Percentiles rank a stretch among this genome's conserved stretches.
Conservation (phyloP, 2,113 vertebrate genomes). For the Sclerurus mexicanus region DNA sequence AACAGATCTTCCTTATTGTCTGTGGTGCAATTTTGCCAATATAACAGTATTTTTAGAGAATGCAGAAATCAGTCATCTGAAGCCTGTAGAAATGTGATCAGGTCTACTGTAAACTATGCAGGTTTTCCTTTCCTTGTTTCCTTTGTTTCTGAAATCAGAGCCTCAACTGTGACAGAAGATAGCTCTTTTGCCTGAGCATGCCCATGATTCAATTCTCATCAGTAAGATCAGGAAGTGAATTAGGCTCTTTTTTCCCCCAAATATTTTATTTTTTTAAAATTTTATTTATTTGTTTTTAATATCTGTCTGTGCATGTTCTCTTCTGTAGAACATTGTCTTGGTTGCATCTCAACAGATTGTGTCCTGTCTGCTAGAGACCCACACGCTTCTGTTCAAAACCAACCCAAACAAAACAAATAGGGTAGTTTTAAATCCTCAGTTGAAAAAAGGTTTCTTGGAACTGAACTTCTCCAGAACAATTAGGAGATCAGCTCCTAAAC, state of each 20-base stretch:
- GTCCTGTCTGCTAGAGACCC: neutral
- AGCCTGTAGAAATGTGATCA: neutral
- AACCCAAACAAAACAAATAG: neutral
- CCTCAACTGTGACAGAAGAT: neutral
- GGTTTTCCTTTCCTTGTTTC: neutral
- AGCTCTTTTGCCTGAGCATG: neutral
- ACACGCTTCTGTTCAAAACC: neutral
- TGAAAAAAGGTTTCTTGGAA: neutral
- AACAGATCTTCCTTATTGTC: neutral
- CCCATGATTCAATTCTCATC: neutral
- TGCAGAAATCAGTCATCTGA: neutral
- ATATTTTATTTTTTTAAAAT: too few species aligned
- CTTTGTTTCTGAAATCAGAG: constrained; percentile 13
- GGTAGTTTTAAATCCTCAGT: neutral
- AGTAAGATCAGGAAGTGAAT: neutral
- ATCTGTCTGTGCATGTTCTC: neutral
- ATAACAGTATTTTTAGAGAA: neutral
- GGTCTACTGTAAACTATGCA: neutral
- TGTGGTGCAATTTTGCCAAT: neutral
- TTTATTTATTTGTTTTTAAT: neutral
- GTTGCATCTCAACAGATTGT: neutral
- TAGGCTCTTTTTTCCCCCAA: neutral
- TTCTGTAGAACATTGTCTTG: neutral
- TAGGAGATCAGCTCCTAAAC: neutral
- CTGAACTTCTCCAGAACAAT: neutral